These are phyloP conservation scores for Mimas tiliae DNA, from an alignment of 2,888 invertebrate species.

Conservation along the genomic window DNA sequence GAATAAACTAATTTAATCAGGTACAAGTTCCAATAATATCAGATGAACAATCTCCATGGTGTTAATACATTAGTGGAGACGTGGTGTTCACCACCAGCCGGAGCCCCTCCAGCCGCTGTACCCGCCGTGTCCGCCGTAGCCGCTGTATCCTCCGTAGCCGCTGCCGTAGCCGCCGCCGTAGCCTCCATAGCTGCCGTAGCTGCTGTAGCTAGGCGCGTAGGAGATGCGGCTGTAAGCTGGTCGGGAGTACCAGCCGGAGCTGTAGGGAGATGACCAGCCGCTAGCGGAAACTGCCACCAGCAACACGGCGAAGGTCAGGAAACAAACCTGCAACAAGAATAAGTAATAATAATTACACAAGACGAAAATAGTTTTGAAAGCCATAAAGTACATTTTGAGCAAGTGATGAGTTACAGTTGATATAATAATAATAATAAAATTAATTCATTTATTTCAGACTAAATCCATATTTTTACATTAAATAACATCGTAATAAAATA, in stretches of 20 bases:
- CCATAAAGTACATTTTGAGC: no score
- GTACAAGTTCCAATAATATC: constrained; percentile 18
- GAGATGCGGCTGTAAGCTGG: constrained; percentile 24
- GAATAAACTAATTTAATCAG: constrained; percentile 26
- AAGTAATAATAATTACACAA: no score
- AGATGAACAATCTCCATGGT: not conserved
- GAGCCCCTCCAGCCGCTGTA: constrained; percentile 23
- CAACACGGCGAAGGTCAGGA: constrained; percentile 46
- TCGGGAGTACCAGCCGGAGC: constrained; percentile 30
- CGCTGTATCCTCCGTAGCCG: constrained; percentile 32
- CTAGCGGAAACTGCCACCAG: constrained; percentile 57
- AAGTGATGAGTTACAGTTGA: no score
- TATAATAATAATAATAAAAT: no score
- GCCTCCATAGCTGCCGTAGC: constrained; percentile 33
- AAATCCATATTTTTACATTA: no score
- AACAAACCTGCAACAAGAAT: constrained; percentile 37
- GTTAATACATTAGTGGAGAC: not conserved
- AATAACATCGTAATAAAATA: no score
- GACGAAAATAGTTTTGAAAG: no score
- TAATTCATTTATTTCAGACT: no score
- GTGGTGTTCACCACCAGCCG: constrained; percentile 25
- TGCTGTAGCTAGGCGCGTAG: constrained; percentile 26
- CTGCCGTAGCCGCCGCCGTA: constrained; percentile 31
- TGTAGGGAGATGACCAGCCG: constrained; percentile 38
- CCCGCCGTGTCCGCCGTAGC: constrained; percentile 30